Evolutionary conservation across 2,888 invertebrate species (phyloP), one percentile per base, ranked within the genome.

Genomic region (Amphipoea lucens): DNA sequence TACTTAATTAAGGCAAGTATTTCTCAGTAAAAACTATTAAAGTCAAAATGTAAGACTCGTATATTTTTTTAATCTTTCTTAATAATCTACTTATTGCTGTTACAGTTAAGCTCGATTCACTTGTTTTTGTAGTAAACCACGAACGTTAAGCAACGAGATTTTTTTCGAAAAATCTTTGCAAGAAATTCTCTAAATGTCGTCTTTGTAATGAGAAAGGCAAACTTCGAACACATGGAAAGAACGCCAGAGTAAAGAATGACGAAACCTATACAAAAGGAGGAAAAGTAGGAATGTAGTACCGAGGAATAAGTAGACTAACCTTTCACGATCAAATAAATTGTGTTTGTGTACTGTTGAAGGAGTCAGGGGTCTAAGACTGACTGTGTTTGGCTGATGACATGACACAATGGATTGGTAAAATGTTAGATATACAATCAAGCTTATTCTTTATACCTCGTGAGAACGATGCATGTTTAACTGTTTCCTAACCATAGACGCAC

Each of bases 1-100:
- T 82, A 85, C 85, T 86, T 87, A 91, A 91, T 92, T 91, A 91
- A 87, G 75, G 72, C 71, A 87, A 90, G 87, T 84, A 82, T 88
- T 91, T 90, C 90, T 87, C 78, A 57, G 89, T 88, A 85, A 80
- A 85, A 84, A 86, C 90, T 81, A 85, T 88, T 87, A 89, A 88
- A 79, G 23, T 74, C 79, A 76, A 87, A 83, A 84, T 82, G 72
- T 83, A 87, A 80, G 76, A 75, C 84, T 74, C 84, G 69, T 90
- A 83, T 85, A 87, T 82, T 79, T 77, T 83, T 86, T 86, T 87
- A 88, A 90, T 90, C 90, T 90, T 90, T 82, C 83, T 86, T 87
- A 78, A 83, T 84, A 90, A 90, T 90, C 90, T 88, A 79, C 81
- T 68, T 71, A 78, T 76, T 81, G 67, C 78, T 73, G 75, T 81